Evolutionary conservation across 2,113 vertebrate species (phyloP).

Genomic region (Jacana jacana): DNA sequence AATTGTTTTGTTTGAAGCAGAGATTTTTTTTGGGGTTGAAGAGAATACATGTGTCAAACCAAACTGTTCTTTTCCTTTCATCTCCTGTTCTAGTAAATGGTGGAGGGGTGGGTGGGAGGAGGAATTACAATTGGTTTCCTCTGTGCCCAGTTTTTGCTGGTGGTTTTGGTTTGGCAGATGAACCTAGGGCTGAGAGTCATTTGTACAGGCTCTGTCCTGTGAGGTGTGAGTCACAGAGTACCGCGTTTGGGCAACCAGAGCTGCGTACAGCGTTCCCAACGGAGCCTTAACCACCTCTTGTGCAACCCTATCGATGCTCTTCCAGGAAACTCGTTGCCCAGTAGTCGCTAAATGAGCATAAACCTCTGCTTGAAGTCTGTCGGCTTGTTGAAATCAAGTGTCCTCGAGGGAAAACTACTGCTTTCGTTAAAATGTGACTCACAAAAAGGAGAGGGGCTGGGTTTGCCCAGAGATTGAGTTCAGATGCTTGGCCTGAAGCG

Average conservation of each 20-base stretch:
- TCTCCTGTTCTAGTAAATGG: background rate
- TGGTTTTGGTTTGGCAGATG: background rate
- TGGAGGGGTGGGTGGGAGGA: no score
- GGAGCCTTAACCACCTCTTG: background rate
- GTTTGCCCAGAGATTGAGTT: background rate
- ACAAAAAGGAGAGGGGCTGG: background rate
- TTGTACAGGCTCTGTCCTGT: background rate
- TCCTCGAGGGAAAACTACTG: background rate
- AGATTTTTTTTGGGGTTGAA: background rate
- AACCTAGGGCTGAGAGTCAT: background rate
- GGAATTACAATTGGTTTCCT: background rate
- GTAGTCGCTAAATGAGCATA: background rate
- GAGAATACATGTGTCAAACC: background rate
- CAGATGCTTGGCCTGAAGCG: background rate
- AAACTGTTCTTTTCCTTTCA: background rate
- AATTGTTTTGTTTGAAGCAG: background rate
- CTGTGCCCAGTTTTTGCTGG: background rate
- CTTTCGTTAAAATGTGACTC: background rate
- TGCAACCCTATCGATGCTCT: background rate
- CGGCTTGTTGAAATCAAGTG: rapidly evolving
- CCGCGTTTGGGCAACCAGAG: background rate
- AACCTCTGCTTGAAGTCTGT: background rate
- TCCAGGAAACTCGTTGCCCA: background rate
- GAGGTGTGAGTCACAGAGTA: background rate
- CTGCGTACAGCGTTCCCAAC: background rate